Evolutionary conservation across 2,113 vertebrate genomes (phyloP).

Genomic region (Carettochelys insculpta): DNA sequence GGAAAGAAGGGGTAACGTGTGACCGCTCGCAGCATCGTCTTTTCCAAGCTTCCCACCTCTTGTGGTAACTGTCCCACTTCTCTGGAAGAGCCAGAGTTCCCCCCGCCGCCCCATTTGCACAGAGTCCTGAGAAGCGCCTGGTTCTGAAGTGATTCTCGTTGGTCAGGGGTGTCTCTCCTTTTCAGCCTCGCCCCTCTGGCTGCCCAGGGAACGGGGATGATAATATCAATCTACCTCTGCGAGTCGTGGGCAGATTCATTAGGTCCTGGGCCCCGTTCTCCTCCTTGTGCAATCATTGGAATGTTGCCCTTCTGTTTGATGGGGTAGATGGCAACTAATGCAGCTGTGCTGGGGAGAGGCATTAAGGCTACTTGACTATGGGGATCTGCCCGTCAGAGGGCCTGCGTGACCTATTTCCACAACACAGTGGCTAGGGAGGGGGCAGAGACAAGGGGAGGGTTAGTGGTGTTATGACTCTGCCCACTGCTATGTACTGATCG

Average conservation of each 20-base stretch:
- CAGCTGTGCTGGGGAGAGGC: not conserved
- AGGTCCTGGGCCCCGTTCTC: not conserved
- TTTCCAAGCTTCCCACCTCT: slow-evolving; percentile 59
- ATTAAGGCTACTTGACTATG: not conserved
- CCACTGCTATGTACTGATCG: not conserved
- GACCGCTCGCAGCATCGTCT: slow-evolving; percentile 44
- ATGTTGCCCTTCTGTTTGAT: not conserved
- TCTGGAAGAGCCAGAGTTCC: slow-evolving; percentile 27
- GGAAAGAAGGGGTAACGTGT: not conserved
- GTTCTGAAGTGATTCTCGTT: not conserved
- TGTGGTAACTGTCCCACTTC: slow-evolving; percentile 58
- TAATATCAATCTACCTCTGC: not conserved
- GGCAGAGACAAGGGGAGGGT: not conserved
- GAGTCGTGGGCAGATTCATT: not conserved
- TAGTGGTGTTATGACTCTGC: not conserved
- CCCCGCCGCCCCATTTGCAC: not conserved
- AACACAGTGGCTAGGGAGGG: not conserved
- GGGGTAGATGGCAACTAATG: not conserved
- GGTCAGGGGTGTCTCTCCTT: not conserved
- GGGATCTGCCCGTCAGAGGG: not conserved
- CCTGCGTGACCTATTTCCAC: not conserved
- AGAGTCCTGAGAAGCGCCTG: not conserved
- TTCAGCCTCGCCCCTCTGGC: not conserved
- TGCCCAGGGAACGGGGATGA: not conserved
- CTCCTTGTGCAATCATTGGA: not conserved